A percentile compares a stretch with the other conserved stretches of the same genome.
Conservation (phyloP, 2,797 vertebrate species). For the Micromesistius poutassou region DNA sequence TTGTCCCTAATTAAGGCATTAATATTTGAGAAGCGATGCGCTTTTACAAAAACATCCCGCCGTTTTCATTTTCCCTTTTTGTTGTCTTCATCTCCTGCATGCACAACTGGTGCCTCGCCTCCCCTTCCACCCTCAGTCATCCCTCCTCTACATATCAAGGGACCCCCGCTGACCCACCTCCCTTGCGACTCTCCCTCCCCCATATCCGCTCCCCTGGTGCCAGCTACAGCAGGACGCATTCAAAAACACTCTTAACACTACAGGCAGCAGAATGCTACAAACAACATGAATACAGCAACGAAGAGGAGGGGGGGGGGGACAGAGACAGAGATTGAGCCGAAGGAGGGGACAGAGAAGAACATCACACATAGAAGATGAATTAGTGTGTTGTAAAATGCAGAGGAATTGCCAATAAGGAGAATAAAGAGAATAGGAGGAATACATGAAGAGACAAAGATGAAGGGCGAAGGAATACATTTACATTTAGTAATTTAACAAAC, state of each 20-base stretch:
- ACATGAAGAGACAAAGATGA: background rate
- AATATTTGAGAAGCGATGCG: background rate
- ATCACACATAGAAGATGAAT: background rate
- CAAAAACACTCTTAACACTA: background rate
- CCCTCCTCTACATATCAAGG: background rate
- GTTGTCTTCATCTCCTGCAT: background rate
- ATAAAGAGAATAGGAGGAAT: background rate
- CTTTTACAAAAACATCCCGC: background rate
- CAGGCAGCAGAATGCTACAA: too few species aligned
- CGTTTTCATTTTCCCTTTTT: background rate
- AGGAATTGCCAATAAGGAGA: slow-evolving; percentile 6
- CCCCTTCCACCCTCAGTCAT: background rate
- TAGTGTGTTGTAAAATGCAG: background rate
- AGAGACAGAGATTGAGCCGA: too few species aligned
- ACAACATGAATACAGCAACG: background rate
- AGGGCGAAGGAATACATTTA: background rate
- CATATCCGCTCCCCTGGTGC: too few species aligned
- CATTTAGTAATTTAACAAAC: too few species aligned
- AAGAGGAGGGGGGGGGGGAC: background rate
- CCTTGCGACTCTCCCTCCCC: too few species aligned
- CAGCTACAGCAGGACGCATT: background rate
- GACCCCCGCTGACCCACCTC: background rate
- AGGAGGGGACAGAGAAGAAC: background rate
- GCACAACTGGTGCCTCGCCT: background rate
- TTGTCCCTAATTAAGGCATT: slow-evolving; percentile 5